These are phyloP conservation scores for Pantala flavescens DNA, from an alignment of 1,140 invertebrate genomes.

Conservation along the genomic window DNA sequence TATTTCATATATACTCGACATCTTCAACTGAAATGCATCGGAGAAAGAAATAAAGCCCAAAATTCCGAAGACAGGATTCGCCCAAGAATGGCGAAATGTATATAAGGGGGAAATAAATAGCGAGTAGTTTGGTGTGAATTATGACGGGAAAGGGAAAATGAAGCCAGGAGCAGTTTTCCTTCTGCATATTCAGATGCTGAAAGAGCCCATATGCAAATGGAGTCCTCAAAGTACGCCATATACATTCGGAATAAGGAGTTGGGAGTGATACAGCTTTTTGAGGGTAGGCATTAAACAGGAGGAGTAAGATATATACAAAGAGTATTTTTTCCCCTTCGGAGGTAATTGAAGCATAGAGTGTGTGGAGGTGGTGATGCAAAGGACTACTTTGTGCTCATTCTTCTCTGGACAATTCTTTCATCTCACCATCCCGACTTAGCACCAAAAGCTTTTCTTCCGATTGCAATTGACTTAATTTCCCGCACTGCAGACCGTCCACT, in stretches of 20 bases:
- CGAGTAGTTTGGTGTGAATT: background rate
- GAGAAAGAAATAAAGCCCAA: no score
- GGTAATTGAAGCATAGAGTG: background rate
- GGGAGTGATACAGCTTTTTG: background rate
- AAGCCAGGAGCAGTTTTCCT: slow-evolving; percentile 3
- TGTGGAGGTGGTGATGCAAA: background rate
- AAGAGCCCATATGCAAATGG: slow-evolving; percentile 5
- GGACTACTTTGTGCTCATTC: background rate
- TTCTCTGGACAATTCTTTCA: background rate
- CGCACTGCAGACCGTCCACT: background rate
- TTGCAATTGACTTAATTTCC: background rate
- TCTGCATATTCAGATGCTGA: background rate
- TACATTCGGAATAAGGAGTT: background rate
- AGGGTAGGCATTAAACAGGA: background rate
- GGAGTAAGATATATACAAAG: background rate
- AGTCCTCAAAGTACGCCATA: background rate
- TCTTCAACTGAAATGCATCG: no score
- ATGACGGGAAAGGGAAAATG: background rate
- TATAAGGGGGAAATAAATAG: background rate
- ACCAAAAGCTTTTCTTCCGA: background rate
- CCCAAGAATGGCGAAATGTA: background rate
- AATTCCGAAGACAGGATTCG: no score
- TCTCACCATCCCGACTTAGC: background rate
- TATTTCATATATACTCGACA: no score
- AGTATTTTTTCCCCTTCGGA: background rate